Evolutionary conservation across 2,888 invertebrate genomes (phyloP), one percentile per base, ranked within the genome.

Genomic region (Apodemia mormo): DNA sequence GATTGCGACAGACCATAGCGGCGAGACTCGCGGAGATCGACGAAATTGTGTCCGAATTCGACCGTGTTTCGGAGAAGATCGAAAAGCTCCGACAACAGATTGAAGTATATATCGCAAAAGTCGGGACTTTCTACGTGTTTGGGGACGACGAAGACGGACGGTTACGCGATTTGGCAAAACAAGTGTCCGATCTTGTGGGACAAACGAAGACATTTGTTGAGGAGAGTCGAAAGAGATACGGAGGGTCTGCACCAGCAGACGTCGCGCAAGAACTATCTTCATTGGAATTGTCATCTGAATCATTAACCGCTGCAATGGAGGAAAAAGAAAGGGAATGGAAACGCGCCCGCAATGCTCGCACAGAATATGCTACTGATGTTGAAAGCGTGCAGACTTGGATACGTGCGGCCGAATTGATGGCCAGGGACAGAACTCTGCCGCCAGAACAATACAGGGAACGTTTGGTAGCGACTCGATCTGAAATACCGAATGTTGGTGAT

Each of bases 251-350:
- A 77, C 96, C 97, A 72, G 96, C 96, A 76, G 97, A 97, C 94
- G 94, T 97, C 75, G 95, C 95, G 73, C 96, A 97, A 88, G 95
- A 97, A 90, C 92, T 98, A 77, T 97, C 97, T 67, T 95, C 96
- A 74, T 94, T 98, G 81, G 98, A 98, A 89, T 90, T 98, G 77
- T 94, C 96, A 70, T 95, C 96, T 67, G 98, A 98, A 88, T 95
- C 96, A 74, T 94, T 97, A 70, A 94, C 95, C 68, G 96, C 96
- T 79, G 95, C 95, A 67, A 97, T 98, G 96, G 98, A 97, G 82
- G 97, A 97, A 82, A 97, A 97, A 87, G 96, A 96, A 82, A 95
- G 97, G 84, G 97, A 97, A 86, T 96, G 97, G 90, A 97, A 97
- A 86, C 96, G 97, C 75, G 98, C 98, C 37, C 95, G 96, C 80